A percentile compares a stretch with the other conserved stretches of the same genome.
These are phyloP conservation scores for Otolemur garnettii DNA, from an alignment of 2,113 vertebrate genomes.

Conservation along the genomic window DNA sequence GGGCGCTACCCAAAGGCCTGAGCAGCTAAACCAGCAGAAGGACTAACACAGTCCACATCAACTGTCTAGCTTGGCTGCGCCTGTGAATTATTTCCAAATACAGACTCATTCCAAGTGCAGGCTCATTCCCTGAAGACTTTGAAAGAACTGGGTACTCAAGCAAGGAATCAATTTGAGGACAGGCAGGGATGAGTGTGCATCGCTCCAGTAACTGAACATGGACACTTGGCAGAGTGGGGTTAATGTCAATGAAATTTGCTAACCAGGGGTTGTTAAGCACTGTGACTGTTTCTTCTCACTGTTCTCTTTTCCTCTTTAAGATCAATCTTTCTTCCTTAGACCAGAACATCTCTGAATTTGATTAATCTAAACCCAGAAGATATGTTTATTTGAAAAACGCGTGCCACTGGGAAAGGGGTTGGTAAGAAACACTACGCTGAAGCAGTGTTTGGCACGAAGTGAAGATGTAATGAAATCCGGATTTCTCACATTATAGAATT, in stretches of 20 bases:
- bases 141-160: background rate
- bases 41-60: background rate
- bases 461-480: background rate
- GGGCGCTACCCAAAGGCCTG: background rate
- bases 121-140: background rate
- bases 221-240: background rate
- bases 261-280: background rate
- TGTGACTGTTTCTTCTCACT: background rate
- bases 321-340: background rate
- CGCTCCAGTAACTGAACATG: background rate
- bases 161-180: background rate
- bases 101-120: background rate
- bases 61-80: background rate
- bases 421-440: background rate
- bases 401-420: background rate
- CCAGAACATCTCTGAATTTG: background rate
- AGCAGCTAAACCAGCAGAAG: background rate
- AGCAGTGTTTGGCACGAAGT: background rate
- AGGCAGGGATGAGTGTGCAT: background rate
- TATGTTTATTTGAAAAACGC: background rate
- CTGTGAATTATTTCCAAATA: background rate
- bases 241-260: background rate
- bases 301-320: background rate
- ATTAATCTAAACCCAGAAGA: background rate
- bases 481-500: background rate